Evolutionary conservation across 2,797 vertebrate species (phyloP).

Genomic region (Rhinoraja longicauda): DNA sequence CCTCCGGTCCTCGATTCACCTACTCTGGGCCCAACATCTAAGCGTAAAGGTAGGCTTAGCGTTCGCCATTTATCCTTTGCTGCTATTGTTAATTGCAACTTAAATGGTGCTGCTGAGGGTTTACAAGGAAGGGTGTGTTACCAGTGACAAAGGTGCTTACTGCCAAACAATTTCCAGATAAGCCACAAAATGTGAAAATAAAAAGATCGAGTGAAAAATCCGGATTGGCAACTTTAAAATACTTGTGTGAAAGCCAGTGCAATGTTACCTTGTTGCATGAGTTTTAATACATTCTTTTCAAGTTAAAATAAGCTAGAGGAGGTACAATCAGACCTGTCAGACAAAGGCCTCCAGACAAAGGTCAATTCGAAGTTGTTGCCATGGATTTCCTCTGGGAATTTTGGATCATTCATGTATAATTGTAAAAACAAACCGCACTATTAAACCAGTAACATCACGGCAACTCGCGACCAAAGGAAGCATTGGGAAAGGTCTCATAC

Average conservation of each 20-base stretch:
- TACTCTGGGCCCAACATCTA: too few species aligned
- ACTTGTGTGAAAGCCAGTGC: neutral
- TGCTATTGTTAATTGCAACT: neutral
- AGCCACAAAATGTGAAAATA: neutral
- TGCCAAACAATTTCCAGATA: neutral
- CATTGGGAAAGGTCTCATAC: neutral
- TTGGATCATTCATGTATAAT: constrained; percentile 37
- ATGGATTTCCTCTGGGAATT: constrained; percentile 21
- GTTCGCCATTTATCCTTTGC: neutral
- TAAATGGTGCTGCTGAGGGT: neutral
- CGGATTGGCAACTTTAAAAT: neutral
- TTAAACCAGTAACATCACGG: constrained; percentile 33
- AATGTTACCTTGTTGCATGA: constrained; percentile 19
- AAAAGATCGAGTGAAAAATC: constrained; percentile 12
- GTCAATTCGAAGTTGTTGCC: constrained; percentile 26
- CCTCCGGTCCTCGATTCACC: too few species aligned
- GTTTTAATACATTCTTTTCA: constrained; percentile 29
- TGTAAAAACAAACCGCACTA: constrained; percentile 36
- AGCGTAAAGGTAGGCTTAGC: neutral
- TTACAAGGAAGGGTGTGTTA: neutral
- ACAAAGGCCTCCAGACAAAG: neutral
- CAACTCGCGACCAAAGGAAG: constrained; percentile 1
- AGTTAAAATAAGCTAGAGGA: constrained; percentile 24
- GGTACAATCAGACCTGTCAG: constrained; percentile 19
- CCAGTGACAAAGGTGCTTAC: neutral